phyloP scores from a whole-genome alignment of 2,888 invertebrate genomes.

The Perizoma flavofasciatum region DNA sequence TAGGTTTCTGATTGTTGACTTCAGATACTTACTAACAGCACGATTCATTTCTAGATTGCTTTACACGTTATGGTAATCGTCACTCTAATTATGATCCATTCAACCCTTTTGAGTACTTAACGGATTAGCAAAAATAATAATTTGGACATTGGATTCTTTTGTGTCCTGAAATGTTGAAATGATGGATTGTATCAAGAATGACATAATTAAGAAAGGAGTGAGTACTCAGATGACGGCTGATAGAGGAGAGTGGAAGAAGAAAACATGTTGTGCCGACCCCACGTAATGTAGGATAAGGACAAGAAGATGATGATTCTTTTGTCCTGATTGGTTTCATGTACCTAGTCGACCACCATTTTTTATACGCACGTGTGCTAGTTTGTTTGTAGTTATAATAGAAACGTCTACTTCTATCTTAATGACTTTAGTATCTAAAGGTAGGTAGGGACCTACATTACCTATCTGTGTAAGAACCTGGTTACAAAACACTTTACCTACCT shows the following conservation, averaged over 20 bases:
- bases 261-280: no score
- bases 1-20: constrained; percentile 49
- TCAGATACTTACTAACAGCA: constrained; percentile 14
- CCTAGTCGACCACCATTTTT: background rate
- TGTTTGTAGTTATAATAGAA: constrained; percentile 22
- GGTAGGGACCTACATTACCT: constrained; percentile 55
- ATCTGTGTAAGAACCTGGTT: constrained; percentile 56
- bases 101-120: constrained; percentile 37
- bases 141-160: no score
- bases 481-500: constrained; percentile 16
- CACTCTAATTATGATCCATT: constrained; percentile 52
- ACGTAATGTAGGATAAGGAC: no score
- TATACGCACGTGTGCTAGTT: constrained; percentile 10
- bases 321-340: no score
- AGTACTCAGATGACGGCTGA: no score
- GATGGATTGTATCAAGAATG: no score
- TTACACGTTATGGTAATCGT: constrained; percentile 61
- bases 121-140: constrained; percentile 38
- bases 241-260: no score
- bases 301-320: no score
- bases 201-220: no score
- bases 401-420: constrained; percentile 58
- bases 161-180: no score
- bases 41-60: constrained; percentile 48
- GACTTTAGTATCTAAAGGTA: constrained; percentile 61